Evolutionary conservation across 2,888 invertebrate genomes (phyloP).

Genomic region (Drosophila hawaiiensis): DNA sequence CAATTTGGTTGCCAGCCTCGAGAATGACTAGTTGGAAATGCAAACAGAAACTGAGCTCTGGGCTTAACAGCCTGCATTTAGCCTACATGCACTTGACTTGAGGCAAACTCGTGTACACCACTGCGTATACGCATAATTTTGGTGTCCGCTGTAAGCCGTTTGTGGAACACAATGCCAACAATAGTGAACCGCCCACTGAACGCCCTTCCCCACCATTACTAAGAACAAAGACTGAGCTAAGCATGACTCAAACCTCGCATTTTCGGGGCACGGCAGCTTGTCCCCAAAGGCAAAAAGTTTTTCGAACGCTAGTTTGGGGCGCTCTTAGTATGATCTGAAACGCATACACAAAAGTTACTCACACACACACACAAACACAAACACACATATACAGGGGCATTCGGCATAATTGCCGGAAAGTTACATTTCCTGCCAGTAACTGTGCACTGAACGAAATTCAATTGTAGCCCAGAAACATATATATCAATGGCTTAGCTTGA

Average conservation of each 20-base stretch:
- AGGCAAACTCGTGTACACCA: slow-evolving; percentile 12
- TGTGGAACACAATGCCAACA: slow-evolving; percentile 41
- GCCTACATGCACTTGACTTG: slow-evolving; percentile 7
- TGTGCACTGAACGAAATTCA: slow-evolving; percentile 36
- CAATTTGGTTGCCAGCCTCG: slow-evolving; percentile 63
- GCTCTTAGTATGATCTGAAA: slow-evolving; percentile 42
- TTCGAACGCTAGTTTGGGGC: slow-evolving; percentile 17
- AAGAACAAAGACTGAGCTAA: slow-evolving; percentile 56
- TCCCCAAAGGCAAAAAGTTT: slow-evolving; percentile 42
- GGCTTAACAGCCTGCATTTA: slow-evolving; percentile 11
- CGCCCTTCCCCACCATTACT: slow-evolving; percentile 1
- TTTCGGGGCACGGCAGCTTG: slow-evolving; percentile 9
- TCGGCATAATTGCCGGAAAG: slow-evolving; percentile 53
- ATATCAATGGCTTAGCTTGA: neutral
- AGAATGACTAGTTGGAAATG: slow-evolving; percentile 63
- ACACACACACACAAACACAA: slow-evolving; percentile 18
- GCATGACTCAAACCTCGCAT: slow-evolving; percentile 33
- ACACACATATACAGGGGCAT: slow-evolving; percentile 17
- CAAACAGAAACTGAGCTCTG: slow-evolving; percentile 56
- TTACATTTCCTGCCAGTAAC: slow-evolving; percentile 49
- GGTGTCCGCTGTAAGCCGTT: slow-evolving; percentile 34
- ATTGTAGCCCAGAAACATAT: neutral
- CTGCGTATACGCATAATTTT: slow-evolving; percentile 53
- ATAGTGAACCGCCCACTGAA: slow-evolving; percentile 5
- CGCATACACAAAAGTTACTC: slow-evolving; percentile 26